Evolutionary conservation across 2,113 vertebrate species (phyloP), one percentile per base, ranked within the genome.

Genomic region (Trichechus manatus): DNA sequence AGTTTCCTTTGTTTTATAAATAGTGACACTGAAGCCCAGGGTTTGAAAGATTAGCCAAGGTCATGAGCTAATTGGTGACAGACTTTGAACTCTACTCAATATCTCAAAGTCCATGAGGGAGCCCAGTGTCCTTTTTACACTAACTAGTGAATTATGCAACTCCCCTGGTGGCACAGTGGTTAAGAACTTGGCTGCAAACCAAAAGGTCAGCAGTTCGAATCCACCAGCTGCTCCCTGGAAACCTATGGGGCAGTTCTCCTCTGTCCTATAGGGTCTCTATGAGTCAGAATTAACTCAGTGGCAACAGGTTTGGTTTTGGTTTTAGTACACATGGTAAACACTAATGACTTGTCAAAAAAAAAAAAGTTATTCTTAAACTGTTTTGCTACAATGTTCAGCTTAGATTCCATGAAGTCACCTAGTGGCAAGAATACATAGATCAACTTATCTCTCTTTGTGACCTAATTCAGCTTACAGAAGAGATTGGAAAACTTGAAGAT

Each of bases 401-500:
- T 66, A 80, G 56, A 94, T 75, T 89, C 59, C 9, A 84, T 47
- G 44, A 80, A 74, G 29, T 95, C 4, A 82, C 2, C 66, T 91
- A 9, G 39, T 93, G 86, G 68, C 1, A 36, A 0, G 75, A 63
- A 72, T 64, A 50, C 22, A 50, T 64, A 23, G 87, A 63, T 63
- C 39, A 1, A 5, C 80, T 47, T 82, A 36, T 95, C 85, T 82
- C 61, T 96, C 75, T 97, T 87, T 87, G 44, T 97, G 95, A 50
- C 33, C 20, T 89, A 92, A 13, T 97, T 90, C 98, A 99, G 99
- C 98, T 99, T 89, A 99, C 99, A 95, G 99, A 99, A 81, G 99
- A 99, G 96, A 99, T 99, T 92, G 99, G 99, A 6, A 99, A 98
- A 94, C 99, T 99, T 88, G 99, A 99, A 91, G 99, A 99, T 96